These are phyloP conservation scores for Bicyclus anynana DNA, from an alignment of 1,140 invertebrate genomes.

Conservation along the genomic window DNA sequence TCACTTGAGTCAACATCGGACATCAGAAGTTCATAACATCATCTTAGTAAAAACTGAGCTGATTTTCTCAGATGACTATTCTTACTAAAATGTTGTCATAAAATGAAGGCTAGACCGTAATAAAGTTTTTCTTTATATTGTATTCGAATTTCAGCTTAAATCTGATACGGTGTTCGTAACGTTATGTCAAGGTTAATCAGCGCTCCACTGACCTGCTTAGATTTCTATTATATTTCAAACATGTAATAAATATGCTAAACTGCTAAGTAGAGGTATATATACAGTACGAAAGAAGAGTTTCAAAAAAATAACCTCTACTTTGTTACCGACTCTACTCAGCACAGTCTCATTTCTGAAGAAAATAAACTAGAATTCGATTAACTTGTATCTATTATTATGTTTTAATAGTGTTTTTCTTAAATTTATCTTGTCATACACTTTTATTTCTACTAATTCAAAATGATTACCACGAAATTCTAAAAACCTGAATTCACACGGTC, in stretches of 20 bases:
- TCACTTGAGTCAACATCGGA: not conserved
- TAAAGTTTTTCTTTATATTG: slow-evolving; percentile 13
- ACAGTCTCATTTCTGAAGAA: no score
- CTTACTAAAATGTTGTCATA: slow-evolving; percentile 4
- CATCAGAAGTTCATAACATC: not conserved
- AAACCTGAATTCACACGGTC: no score
- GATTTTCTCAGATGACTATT: not conserved
- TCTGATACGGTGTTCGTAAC: slow-evolving; percentile 22
- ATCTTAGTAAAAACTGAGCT: not conserved
- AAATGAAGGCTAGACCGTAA: slow-evolving; percentile 6
- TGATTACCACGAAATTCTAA: no score
- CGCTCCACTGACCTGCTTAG: slow-evolving; percentile 47
- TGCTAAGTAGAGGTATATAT: not conserved
- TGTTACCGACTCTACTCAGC: no score
- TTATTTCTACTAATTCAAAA: no score
- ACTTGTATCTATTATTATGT: no score
- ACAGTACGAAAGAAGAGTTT: no score
- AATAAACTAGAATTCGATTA: no score
- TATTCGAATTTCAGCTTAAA: slow-evolving; percentile 21
- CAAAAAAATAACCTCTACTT: no score
- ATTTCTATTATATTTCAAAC: slow-evolving; percentile 1
- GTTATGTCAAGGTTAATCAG: slow-evolving; percentile 46
- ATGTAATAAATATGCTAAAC: not conserved
- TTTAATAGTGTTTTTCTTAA: no score
- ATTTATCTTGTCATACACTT: no score